Evolutionary conservation across 1,140 invertebrate genomes (phyloP).

Genomic region (Macrobrachium rosenbergii): DNA sequence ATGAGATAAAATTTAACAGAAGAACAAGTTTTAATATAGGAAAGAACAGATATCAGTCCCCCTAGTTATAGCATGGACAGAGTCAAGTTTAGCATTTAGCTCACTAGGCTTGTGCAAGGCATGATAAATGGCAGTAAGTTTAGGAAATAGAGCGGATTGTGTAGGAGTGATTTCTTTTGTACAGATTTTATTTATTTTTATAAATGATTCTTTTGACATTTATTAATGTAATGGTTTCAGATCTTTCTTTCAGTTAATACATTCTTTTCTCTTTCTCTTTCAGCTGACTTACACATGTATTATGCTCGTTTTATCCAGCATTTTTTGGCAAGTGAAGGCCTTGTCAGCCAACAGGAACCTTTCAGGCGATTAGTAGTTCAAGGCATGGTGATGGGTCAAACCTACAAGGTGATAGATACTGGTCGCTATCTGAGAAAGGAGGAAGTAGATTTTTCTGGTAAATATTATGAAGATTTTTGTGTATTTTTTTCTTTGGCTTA

Average conservation of each 20-base stretch:
- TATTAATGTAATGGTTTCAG: background rate
- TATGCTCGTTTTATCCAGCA: constrained; percentile 96
- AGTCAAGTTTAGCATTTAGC: no score
- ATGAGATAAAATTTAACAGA: no score
- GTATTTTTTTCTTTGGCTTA: background rate
- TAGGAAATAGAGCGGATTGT: no score
- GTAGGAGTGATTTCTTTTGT: no score
- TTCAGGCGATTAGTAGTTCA: constrained; percentile 92
- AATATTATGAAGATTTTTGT: background rate
- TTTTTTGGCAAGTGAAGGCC: constrained; percentile 86
- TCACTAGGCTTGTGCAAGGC: no score
- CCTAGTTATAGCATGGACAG: no score
- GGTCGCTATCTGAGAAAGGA: constrained; percentile 84
- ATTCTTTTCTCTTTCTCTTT: constrained; percentile 46
- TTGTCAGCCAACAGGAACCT: constrained; percentile 81
- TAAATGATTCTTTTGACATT: background rate
- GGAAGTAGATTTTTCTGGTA: constrained; percentile 79
- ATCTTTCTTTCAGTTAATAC: background rate
- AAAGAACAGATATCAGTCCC: no score
- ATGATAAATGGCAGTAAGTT: no score
- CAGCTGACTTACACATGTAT: constrained; percentile 93
- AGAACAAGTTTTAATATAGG: no score
- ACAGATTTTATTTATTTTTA: no score
- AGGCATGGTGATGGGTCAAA: constrained; percentile 94
- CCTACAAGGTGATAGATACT: constrained; percentile 81